Base-by-base conservation (phyloP, 2,113 vertebrate species). In the Laticauda laticaudata region DNA sequence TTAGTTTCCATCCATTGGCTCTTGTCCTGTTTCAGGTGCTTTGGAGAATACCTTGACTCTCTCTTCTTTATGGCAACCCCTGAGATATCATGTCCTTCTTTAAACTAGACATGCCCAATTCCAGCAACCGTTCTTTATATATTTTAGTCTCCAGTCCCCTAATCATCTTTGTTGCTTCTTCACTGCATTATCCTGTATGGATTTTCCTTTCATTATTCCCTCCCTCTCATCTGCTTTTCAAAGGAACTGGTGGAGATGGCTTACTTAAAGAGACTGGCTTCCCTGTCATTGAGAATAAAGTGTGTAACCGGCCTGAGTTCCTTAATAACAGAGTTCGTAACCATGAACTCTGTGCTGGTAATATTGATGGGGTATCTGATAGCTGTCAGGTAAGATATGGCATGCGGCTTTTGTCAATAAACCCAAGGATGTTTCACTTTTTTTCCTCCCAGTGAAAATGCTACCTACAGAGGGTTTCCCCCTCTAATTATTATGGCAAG, bases 231-330 rank as follows among this genome's bases (percentile, higher is more conserved):
- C 34, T 92, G 53, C 90, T 86, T 93, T 81, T n/a, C 56, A 54
- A 96, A 99, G 99, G 97, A n/a, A 99, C 98, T 4, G 94, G 87
- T 8, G 98, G 98, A 2, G 95, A 89, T 0, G 99, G 98, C 0
- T 0, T 86, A 20, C 98, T 99, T 92, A 99, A 99, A 94, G 98
- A 99, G 96, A 97, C 99, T 0, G 98, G 98, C 9, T 98, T 99
- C 95, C 99, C 99, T 0, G 99, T 99, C 85, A 99, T 99, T 0
- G 99, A 99, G 92, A 99, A 99, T 91, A 99, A 99, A 95, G 94
- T 99, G 92, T 99, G 99, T 61, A 99, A 99, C 64, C 98, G 98
- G 6, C 97, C 96, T 0, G 98, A 98, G 29, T 98, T 98, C 95
- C 97, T 99, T 88, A 97, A 97, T 0, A 98, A 98, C 8, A 96